Base-by-base conservation (phyloP, 2,797 vertebrate species). In the Myotis findleyi region DNA sequence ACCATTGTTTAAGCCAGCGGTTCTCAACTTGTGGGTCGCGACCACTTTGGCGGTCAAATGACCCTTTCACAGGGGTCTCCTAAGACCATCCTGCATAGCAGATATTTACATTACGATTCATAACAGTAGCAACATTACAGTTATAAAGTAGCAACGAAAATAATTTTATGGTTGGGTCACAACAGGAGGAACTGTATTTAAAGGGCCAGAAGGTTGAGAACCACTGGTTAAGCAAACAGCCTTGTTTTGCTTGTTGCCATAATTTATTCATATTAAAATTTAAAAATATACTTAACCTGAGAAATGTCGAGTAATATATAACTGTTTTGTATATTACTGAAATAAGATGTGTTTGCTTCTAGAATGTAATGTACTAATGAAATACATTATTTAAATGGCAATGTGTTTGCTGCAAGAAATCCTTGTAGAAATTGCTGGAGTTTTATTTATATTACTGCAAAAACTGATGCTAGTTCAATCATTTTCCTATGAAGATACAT, bases 361-460 rank as follows among this genome's bases (percentile, higher is more conserved):
- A 87, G 76, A 95, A 86, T 73, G 77, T 51, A 89, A 86, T 75
- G 57, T 68, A 59, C 33, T 91, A 91, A 72, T 68, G 68, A 85
- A 80, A 80, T 88, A 12, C n/a, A 49, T 86, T 92, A 83, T 91
- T 84, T 85, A 75, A 92, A 87, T 87, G 10, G 71, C 62, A 94
- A 59, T 76, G 71, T 95, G 66, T 92, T 84, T 96, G 33, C n/a
- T 77, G 25, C 13, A 88, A 86, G 75, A 95, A 93, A 84, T 89
- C 3, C 41, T 85, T 90, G 25, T 59, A 80, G 57, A 44, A 84
- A 57, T 51, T 72, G 62, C 18, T 68, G 27, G 62, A 88, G 23
- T 82, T 87, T 85, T 93, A 87, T 89, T 90, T 90, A 77, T 62
- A 76, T 87, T 49, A 94, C 18, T 93, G 25, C 69, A 89, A 95